Base-by-base conservation (phyloP, 2,797 vertebrate species). In the Siniperca undulata region DNA sequence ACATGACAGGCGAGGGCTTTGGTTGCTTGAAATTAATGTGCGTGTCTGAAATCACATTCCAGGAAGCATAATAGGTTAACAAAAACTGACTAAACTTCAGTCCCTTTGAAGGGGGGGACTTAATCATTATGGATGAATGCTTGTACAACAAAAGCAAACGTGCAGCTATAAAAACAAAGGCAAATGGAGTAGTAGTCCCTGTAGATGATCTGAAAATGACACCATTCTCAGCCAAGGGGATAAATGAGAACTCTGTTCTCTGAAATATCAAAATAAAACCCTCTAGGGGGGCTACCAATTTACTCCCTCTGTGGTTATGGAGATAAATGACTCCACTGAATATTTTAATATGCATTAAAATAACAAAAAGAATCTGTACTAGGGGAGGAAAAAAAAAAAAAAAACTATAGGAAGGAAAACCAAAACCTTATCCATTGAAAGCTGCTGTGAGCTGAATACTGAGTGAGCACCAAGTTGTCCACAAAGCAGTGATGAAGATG, bases 401-500 rank as follows among this genome's bases (percentile, higher is more conserved):
- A 74, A 66, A 82, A 59, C 77, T 87, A 87, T 83, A 90, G 84
- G 78, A 86, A 72, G 52, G 62, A 73, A 85, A 88, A 87, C 36
- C 27, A 71, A 85, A 88, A 74, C 52, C 71, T 72, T 83, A 86
- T 87, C 86, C 81, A 80, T 80, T 88, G 80, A 86, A 81, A 69
- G 86, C 67, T n/a, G 66, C 80, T 76, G 86, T 90, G 93, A 91
- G 70, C 74, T 91, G 93, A 94, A 94, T 94, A 92, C 86, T 84
- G 89, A 92, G 91, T 77, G 86, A 87, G 88, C 76, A 83, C 44
- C 78, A 67, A 81, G 81, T 81, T 68, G 82, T 88, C 91, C 87
- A 93, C 93, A 93, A 93, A 91, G 92, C 87, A 53, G 81, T 89
- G 92, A 95, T 95, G 94, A 95, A 95, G 95, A 96, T 92, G 92